Evolutionary conservation across 2,888 invertebrate genomes (phyloP).

Genomic region (Chaetoderma sp.): DNA sequence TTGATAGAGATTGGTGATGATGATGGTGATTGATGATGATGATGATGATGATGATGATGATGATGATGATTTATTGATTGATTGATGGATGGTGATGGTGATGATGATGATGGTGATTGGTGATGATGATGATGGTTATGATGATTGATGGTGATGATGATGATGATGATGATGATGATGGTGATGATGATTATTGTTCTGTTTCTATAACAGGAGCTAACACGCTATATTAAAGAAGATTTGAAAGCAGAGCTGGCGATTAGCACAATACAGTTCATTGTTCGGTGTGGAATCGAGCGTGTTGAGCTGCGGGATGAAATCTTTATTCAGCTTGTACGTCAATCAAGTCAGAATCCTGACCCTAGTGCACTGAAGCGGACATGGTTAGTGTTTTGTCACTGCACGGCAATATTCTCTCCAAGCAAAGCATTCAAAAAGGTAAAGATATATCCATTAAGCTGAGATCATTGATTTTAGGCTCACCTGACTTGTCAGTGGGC

Average conservation of each 20-base stretch:
- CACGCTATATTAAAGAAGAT: conserved; percentile 90
- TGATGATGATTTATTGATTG: too few species aligned
- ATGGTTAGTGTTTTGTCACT: conserved; percentile 89
- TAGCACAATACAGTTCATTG: conserved; percentile 48
- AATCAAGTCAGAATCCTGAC: conserved; percentile 85
- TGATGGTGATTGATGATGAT: too few species aligned
- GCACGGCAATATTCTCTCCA: conserved; percentile 93
- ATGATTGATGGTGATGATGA: not conserved
- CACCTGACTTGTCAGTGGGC: too few species aligned
- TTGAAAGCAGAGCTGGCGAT: conserved; percentile 76
- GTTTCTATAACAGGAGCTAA: conserved; percentile 87
- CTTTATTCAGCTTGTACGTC: conserved; percentile 72
- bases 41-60: too few species aligned
- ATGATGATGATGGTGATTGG: too few species aligned
- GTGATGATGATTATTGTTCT: too few species aligned
- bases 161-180: too few species aligned
- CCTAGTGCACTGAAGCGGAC: conserved; percentile 85
- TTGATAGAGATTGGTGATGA: too few species aligned
- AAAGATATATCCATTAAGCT: conserved; percentile 30
- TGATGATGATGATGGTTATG: too few species aligned
- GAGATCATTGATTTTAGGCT: too few species aligned
- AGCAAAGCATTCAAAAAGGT: conserved; percentile 83
- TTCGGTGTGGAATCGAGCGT: conserved; percentile 82
- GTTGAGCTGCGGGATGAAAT: conserved; percentile 94
- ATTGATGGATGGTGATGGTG: too few species aligned